Base-by-base conservation (phyloP, 64 coral and sea anemone species). In the Actinia tenebrosa region DNA sequence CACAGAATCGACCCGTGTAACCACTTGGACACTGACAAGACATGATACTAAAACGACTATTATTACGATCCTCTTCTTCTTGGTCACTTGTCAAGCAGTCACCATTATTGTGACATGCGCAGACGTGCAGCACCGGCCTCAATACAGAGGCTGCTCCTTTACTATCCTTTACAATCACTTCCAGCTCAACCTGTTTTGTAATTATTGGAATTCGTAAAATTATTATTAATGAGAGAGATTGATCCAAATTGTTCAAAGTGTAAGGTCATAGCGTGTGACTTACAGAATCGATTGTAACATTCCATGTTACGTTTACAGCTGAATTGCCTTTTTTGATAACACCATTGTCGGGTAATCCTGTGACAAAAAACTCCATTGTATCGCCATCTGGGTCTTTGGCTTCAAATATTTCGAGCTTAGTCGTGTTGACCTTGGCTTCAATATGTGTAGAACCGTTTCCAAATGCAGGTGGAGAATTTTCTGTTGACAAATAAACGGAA, bases 1-100 rank as follows among this genome's bases (percentile, higher is more conserved):
- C 83, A 86, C 89, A 91, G 43, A 64, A 86, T 69, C 72, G 72
- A 15, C 89, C 89, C 22, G 84, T 86, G 64, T 79, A 91, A 23
- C 89, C 89, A 61, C 56, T 83, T 18, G 55, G 43, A 64, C 89
- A 91, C 52, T 27, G 45, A 56, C 89, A 91, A 3, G 64, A 45
- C 56, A 86, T 44, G 53, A 80, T 56, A 1, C 53, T 30, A 63
- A 91, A 91, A 13, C 77, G 84, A 37, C 47, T 50, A 8, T 50
- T 50, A 50, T 50, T 50, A 50, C 47, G 47, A 50, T 50, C 47
- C 47, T 0, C 47, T 50, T 50, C 89, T 53, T 61, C 85, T 37
- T 90, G 68, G 19, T 56, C 77, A 60, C 37, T 46, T 79, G 86
- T 22, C 0, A 55, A 58, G 27, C 87, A 88, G 10, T 60, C 52